A percentile compares a stretch with the other conserved stretches of the same genome.
Evolutionary conservation across 2,888 invertebrate genomes (phyloP).

Genomic region (Diarsia brunnea): DNA sequence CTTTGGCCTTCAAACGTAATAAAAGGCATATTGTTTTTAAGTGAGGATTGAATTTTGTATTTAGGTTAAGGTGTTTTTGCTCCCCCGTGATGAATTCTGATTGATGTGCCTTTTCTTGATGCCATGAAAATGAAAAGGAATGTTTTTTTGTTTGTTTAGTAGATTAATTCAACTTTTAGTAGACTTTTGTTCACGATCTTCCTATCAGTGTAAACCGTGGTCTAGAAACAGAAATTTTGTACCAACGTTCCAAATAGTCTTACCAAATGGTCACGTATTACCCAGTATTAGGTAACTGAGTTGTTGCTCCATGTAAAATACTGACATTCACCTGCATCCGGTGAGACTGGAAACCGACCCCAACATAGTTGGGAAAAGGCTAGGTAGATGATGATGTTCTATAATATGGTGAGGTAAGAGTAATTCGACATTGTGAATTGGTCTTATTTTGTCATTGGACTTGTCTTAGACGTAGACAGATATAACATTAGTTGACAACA

Average conservation of each 20-base stretch:
- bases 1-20: constrained; percentile 38
- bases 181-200: not conserved
- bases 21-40: constrained; percentile 29
- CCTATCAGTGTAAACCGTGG: not conserved
- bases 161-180: not conserved
- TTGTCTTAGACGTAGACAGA: not conserved
- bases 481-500: not conserved
- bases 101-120: not conserved
- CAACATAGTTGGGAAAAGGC: too few relatives aligned
- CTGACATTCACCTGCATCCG: too few relatives aligned
- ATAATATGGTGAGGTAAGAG: too few relatives aligned
- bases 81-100: not conserved
- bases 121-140: not conserved
- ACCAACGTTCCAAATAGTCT: not conserved
- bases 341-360: too few relatives aligned
- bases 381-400: too few relatives aligned
- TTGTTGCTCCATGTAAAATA: too few relatives aligned
- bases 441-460: not conserved
- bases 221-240: not conserved
- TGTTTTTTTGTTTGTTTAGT: not conserved
- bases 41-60: constrained; percentile 29
- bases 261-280: too few relatives aligned
- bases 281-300: too few relatives aligned
- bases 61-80: constrained; percentile 28
- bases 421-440: not conserved